Percentiles rank a stretch among this genome's conserved stretches.
Conservation (phyloP, 2,113 vertebrate genomes). For the Gorsachius goisagi region DNA sequence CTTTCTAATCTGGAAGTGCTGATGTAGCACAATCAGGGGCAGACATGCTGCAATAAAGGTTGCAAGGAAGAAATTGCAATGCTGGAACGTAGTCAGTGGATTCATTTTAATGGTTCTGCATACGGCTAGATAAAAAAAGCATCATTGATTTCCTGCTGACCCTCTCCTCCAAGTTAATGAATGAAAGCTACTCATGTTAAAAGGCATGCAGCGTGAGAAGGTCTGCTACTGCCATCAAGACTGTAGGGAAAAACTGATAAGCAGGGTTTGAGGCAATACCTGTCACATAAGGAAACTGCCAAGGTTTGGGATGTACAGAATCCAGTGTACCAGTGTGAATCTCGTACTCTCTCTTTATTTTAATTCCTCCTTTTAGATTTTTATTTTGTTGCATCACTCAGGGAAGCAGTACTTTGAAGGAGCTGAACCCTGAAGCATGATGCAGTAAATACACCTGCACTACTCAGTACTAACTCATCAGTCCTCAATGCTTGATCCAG, state of each 20-base stretch:
- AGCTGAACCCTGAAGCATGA: background rate
- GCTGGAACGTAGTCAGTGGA: slow-evolving; percentile 36
- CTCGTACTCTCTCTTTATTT: background rate
- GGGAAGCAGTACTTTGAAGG: background rate
- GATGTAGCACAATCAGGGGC: slow-evolving; percentile 22
- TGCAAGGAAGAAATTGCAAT: slow-evolving; percentile 46
- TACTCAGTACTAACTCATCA: background rate
- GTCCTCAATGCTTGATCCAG: background rate
- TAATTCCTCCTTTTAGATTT: background rate
- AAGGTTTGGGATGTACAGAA: background rate
- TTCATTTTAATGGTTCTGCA: slow-evolving; percentile 49
- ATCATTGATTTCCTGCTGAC: slow-evolving; percentile 53
- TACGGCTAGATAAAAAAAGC: background rate
- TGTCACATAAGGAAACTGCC: background rate
- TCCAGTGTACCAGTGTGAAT: background rate
- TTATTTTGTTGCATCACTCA: background rate
- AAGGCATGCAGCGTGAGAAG: background rate
- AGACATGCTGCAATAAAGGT: background rate
- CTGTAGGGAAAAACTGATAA: background rate
- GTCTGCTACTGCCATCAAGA: background rate
- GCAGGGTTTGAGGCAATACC: background rate
- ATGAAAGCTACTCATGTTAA: slow-evolving; percentile 19
- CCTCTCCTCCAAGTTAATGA: slow-evolving; percentile 49
- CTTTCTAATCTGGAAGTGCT: slow-evolving; percentile 22
- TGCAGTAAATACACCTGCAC: background rate